These are phyloP conservation scores for Scomberomorus guttatus DNA, from an alignment of 2,797 vertebrate genomes.

Conservation along the genomic window DNA sequence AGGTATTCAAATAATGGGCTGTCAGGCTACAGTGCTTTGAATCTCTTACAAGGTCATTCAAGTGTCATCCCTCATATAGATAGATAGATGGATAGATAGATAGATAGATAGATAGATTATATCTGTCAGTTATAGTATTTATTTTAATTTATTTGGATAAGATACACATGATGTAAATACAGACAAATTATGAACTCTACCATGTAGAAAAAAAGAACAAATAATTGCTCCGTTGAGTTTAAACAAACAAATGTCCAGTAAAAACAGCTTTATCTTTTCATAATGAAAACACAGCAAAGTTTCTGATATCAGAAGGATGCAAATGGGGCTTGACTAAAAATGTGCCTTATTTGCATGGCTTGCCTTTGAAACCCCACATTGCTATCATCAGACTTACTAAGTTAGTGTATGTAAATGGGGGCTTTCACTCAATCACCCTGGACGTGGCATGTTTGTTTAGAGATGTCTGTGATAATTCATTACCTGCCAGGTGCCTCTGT, in stretches of 20 bases:
- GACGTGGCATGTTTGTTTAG: constrained; percentile 64
- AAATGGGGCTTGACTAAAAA: constrained; percentile 69
- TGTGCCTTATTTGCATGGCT: constrained; percentile 66
- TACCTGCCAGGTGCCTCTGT: constrained; percentile 36
- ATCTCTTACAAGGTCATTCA: constrained; percentile 53
- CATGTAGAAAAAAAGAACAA: background rate
- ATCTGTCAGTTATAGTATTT: background rate
- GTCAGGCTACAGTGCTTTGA: constrained; percentile 51
- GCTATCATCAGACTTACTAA: constrained; percentile 49
- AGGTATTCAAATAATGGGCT: constrained; percentile 81
- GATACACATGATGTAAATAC: constrained; percentile 63
- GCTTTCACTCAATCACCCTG: constrained; percentile 45
- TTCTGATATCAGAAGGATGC: constrained; percentile 76
- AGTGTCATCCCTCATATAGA: constrained; percentile 31
- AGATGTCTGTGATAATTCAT: constrained; percentile 30
- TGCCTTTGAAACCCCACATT: constrained; percentile 51
- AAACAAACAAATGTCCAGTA: constrained; percentile 52
- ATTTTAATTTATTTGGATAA: constrained; percentile 36
- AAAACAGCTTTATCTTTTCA: constrained; percentile 67
- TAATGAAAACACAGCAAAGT: constrained; percentile 66
- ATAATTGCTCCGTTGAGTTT: constrained; percentile 5
- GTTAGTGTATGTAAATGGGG: constrained; percentile 67
- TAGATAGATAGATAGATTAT: background rate
- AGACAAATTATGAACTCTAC: constrained; percentile 50
- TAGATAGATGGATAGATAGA: constrained; percentile 1